These are phyloP conservation scores for Semibalanus balanoides DNA, from an alignment of 1,140 invertebrate genomes.

Conservation along the genomic window DNA sequence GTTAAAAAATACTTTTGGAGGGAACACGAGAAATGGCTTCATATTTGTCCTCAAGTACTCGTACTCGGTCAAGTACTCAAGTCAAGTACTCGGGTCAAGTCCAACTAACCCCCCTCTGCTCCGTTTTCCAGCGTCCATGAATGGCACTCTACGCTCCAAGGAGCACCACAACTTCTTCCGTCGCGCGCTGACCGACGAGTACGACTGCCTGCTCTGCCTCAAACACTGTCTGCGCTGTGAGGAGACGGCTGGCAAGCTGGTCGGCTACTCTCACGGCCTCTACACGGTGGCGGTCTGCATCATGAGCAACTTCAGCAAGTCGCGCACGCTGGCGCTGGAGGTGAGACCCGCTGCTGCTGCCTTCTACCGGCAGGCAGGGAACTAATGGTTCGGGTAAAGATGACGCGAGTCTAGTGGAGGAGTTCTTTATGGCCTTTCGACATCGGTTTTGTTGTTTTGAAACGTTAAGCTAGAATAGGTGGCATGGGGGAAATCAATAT, in stretches of 20 bases:
- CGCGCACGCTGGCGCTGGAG: slow-evolving; percentile 65
- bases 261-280: slow-evolving; percentile 60
- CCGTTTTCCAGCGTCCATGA: neutral
- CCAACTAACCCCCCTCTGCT: no score
- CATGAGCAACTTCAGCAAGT: slow-evolving; percentile 69
- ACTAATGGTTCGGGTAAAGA: no score
- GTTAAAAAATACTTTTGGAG: no score
- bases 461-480: no score
- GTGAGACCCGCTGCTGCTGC: slow-evolving; percentile 33
- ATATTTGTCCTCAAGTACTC: no score
- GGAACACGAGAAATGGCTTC: no score
- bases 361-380: neutral
- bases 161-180: slow-evolving; percentile 25
- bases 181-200: slow-evolving; percentile 64
- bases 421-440: no score
- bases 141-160: slow-evolving; percentile 3
- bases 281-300: slow-evolving; percentile 73
- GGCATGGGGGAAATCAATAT: no score
- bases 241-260: slow-evolving; percentile 53
- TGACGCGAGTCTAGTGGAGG: no score
- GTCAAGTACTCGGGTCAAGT: no score
- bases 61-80: no score
- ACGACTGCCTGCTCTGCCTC: slow-evolving; percentile 75
- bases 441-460: no score
- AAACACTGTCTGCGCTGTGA: slow-evolving; percentile 44